Base-by-base conservation (phyloP, 2,113 vertebrate genomes). In the Ictalurus furcatus region DNA sequence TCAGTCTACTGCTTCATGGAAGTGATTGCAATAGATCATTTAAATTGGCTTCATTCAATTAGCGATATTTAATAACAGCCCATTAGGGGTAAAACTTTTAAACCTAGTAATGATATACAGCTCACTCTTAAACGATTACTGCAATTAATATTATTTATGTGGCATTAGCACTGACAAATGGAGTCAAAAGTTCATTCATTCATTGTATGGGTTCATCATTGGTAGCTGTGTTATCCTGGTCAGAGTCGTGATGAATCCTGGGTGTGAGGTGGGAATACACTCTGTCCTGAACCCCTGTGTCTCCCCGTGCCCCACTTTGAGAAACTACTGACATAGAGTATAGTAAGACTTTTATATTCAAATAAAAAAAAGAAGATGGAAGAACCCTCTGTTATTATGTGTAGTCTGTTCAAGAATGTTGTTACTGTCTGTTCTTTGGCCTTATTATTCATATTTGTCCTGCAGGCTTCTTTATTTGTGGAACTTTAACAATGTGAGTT, bases 131-230 rank as follows among this genome's bases (percentile, higher is more conserved):
- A 61, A 71, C 1, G 2, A 73, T 73, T 14, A 54, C 17, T 34
- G 84, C 84, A 34, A 37, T 34, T 85, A 6, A 85, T 56, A 73
- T 52, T 34, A 85, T 71, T 52, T 73, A 85, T 85, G 48, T 23
- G 14, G n/a, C n/a, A 54, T 34, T 30, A 85, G n/a, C n/a, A 56
- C 9, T 14, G 28, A 73, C 44, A 30, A 34, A 85, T 48, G 48
- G 44, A 14, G 48, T 85, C 65, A 85, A 69, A 81, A 82, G 52
- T 56, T 81, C 78, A 54, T 8, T 21, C 25, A n/a, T 74, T 54
- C 76, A 6, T 54, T 28, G 6, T 34, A 34, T 34, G 34, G 34
- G n/a, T 79, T n/a, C 48, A 52, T 28, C 44, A 56, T 5, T 1
- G 54, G 13, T n/a, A 56, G 48, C 12, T 28, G 14, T 25, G 54